Base-by-base conservation (phyloP, 2,797 vertebrate genomes). In the Ctenopoma kingsleyae region DNA sequence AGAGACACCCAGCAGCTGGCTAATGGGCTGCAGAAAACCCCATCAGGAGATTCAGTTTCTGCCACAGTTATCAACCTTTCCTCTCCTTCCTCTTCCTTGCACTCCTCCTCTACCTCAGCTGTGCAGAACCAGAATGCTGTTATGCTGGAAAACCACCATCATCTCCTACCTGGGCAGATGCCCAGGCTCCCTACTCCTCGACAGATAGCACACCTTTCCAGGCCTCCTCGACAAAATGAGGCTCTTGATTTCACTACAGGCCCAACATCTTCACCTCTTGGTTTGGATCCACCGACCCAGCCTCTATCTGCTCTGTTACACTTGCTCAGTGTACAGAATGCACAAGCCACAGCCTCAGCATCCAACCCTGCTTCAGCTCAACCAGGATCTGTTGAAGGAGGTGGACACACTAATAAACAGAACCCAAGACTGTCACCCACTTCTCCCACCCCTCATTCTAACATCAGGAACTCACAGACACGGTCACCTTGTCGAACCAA, bases 271-370 rank as follows among this genome's bases (percentile, higher is more conserved):
- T 46, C 71, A 35, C 79, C 84, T 40, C 80, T 90, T 9, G 64
- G 80, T 43, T 77, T 91, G 80, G 92, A 93, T 64, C 89, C 89
- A 82, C 93, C 94, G 30, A 90, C 92, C 56, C 86, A 94, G 80
- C 92, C 94, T 11, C 83, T 95, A 25, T 95, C 95, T 13, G 93
- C 94, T 51, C 76, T 96, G 52, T 87, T 96, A 44, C 94, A 94
- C 86, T 85, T 95, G 46, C 93, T 96, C 52, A 94, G 93, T 71
- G 92, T 94, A 58, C 94, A 95, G 84, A 95, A 86, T 43, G 89
- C 91, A 0, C 94, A 95, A 60, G 87, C 84, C 25, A 32, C 79
- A 22, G 73, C 76, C 22, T 80, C 80, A n/a, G 71, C 76, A 30
- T 84, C 87, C 12, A 73, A 30, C 70, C 67, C 83, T 12, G 57